Conservation (phyloP, 1,140 invertebrate species). For the Scaptomyza pallida region DNA sequence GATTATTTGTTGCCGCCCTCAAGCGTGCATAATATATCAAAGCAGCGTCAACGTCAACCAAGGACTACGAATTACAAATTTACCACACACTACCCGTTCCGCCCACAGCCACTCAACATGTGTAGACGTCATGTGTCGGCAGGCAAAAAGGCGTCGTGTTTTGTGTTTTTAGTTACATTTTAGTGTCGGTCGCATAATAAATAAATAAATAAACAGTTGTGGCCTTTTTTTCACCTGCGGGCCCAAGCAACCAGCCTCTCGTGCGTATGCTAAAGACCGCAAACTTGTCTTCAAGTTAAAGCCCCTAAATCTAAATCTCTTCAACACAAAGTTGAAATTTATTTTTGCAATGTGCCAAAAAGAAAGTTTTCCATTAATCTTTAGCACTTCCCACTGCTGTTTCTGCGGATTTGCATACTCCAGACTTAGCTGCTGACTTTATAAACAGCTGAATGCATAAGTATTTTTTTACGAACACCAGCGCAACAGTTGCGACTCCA, state of each 20-base stretch:
- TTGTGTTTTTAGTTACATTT: constrained; percentile 79
- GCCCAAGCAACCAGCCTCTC: constrained; percentile 40
- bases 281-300: constrained; percentile 41
- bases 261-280: constrained; percentile 69
- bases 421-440: constrained; percentile 51
- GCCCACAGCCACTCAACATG: constrained; percentile 51
- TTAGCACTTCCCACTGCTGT: constrained; percentile 64
- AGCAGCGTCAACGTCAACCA: constrained; percentile 71
- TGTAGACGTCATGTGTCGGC: constrained; percentile 75
- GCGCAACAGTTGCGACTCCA: constrained; percentile 30
- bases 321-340: constrained; percentile 31
- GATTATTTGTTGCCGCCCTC: constrained; percentile 80
- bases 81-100: not conserved
- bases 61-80: constrained; percentile 31
- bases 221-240: constrained; percentile 36
- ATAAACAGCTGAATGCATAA: constrained; percentile 57
- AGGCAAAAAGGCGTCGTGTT: constrained; percentile 12
- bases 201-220: constrained; percentile 78
- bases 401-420: constrained; percentile 68
- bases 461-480: constrained; percentile 8
- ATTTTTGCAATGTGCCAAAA: constrained; percentile 39
- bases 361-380: constrained; percentile 77
- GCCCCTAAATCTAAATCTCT: constrained; percentile 50
- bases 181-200: constrained; percentile 79
- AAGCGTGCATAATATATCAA: constrained; percentile 82